Evolutionary conservation across 2,113 vertebrate species (phyloP), one percentile per base, ranked within the genome.

Genomic region (Callipepla californica): DNA sequence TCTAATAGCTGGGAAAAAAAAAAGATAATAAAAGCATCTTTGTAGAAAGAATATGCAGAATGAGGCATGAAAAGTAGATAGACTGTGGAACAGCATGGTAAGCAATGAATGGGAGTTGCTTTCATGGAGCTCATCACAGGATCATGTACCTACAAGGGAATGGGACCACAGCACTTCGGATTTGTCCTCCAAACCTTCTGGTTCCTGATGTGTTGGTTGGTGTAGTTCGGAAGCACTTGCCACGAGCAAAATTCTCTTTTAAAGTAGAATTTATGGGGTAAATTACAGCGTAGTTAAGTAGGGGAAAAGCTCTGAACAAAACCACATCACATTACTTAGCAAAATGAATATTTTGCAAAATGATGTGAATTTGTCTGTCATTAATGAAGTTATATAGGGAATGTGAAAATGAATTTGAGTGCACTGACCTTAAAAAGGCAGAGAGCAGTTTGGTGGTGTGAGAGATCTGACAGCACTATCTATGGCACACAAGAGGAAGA

Each of bases 201-300:
- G 30, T 36, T 75, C 53, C 48, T 1, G 0, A 26, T 7, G 22
- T 0, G 0, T 13, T 47, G 38, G 30, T 61, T n/a, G n/a, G 19
- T 69, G 34, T 25, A 47, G 30, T 79, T 89, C 40, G 55, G 74
- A 73, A 57, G 19, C 47, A 53, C 13, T 89, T 80, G 26, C 47
- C 9, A 5, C 18, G n/a, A 73, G 22, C 28, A 82, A 61, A 80
- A 34, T 77, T 32, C 30, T 20, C 34, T 66, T 74, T 57, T 6
- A 53, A 28, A 51, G 30, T 53, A 7, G 50, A 48, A 17, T 45
- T 88, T 86, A 11, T 20, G 51, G 30, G 44, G 59, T 66, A 81
- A 79, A 66, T 79, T 14, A 57, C 2, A 8, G 11, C 4, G 14
- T 8, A 32, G 32, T 62, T 55, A 58, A 72, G 45, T 11, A 36